Evolutionary conservation across 1,140 invertebrate genomes (phyloP), one percentile per base, ranked within the genome.

Genomic region (Palaemon carinicauda): DNA sequence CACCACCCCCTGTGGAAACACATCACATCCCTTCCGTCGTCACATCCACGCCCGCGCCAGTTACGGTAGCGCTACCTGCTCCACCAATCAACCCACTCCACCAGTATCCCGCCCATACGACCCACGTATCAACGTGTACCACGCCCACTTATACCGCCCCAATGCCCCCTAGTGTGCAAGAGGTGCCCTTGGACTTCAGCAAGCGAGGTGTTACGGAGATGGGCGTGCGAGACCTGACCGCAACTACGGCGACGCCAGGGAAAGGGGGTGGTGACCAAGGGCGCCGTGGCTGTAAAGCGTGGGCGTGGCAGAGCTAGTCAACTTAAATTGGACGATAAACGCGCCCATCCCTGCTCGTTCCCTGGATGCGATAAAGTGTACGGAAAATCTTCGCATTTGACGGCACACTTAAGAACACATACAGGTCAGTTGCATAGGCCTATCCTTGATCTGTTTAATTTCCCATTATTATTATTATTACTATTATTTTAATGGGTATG

Each of bases 331-430:
- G 90, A 89, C 81, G 90, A 90, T 69, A 90, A 90, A 87, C 92
- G 92, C 74, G 94, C 93, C 73, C 93, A 94, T 91, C 94, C 94
- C 89, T 96, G 95, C 91, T 93, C 94, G 88, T 94, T 95, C 90
- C 92, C 93, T 9, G 94, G 94, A 14, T 96, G 95, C 91, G 93
- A 93, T 80, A 96, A 96, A 91, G 94, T 95, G 65, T 96, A 96
- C 91, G 95, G 95, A 21, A 96, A 96, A 91, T 95, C 95, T 75
- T 96, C 95, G 3, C 95, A 96, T 91, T 91, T 96, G 12, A 95
- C 96, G 90, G 95, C 95, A 3, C 95, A 96, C 91, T 92, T 96
- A 5, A 91, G 94, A 80, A 94, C 93, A 50, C 94, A 94, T 90
- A 94, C 94, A 92, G 94, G 94, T 91, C 14, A 86, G 88, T n/a